Conservation (phyloP, 2,113 vertebrate species). For the Atherinomorus stipes region DNA sequence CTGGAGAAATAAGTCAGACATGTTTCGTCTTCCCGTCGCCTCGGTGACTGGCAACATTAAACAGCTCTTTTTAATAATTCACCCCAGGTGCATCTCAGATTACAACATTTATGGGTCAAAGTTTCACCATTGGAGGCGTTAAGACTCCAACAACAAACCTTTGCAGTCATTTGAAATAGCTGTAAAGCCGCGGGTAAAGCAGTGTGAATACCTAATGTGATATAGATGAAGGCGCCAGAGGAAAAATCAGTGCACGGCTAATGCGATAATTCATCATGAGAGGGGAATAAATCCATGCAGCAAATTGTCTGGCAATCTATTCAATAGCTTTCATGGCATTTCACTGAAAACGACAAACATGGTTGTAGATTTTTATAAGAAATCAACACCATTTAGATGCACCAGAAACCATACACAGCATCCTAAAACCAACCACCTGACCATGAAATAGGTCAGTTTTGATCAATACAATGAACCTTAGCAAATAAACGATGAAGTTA, state of each 20-base stretch:
- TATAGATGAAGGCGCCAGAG: neutral
- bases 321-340: neutral
- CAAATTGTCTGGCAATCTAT: neutral
- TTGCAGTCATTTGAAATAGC: conserved; percentile 1
- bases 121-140: conserved; percentile 17
- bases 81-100: conserved; percentile 26
- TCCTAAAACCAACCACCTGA: neutral
- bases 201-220: neutral
- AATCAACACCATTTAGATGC: neutral
- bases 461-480: neutral
- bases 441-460: neutral
- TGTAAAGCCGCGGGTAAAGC: conserved; percentile 7
- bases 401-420: too few relatives aligned
- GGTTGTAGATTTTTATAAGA: neutral
- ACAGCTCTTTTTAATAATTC: conserved; percentile 27
- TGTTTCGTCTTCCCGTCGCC: conserved; percentile 39
- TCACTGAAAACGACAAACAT: neutral
- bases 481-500: neutral
- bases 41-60: conserved; percentile 10
- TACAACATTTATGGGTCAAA: conserved; percentile 24
- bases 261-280: neutral
- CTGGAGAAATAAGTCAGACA: conserved; percentile 32
- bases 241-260: neutral
- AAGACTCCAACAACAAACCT: conserved; percentile 11
- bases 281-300: neutral